Conservation (phyloP, 2,888 invertebrate genomes). For the Eutolmus rufibarbis region DNA sequence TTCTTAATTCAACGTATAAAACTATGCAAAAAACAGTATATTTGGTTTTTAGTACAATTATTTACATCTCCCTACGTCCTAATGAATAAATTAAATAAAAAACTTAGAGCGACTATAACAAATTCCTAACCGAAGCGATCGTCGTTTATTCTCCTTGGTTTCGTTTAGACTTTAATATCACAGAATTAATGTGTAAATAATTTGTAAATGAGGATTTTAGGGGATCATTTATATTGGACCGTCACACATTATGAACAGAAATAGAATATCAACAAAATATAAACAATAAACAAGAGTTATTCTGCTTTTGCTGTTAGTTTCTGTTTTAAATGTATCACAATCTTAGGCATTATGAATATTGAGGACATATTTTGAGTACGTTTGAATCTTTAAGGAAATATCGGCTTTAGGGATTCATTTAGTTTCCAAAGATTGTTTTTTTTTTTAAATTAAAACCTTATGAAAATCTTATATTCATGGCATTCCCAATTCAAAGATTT, state of each 20-base stretch:
- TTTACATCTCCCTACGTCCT: background rate
- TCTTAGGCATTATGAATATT: background rate
- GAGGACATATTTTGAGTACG: background rate
- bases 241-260: background rate
- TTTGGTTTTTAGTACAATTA: slow-evolving; percentile 27
- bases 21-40: background rate
- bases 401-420: background rate
- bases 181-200: slow-evolving; percentile 27
- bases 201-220: background rate
- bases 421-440: background rate
- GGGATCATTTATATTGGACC: background rate
- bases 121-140: background rate
- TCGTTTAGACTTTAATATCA: slow-evolving; percentile 25
- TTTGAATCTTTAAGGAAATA: background rate
- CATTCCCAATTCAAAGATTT: background rate
- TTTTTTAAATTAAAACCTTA: background rate
- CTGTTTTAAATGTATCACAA: background rate
- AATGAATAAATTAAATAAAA: slow-evolving; percentile 3
- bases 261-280: background rate
- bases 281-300: background rate
- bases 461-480: background rate
- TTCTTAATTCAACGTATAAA: background rate
- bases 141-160: slow-evolving; percentile 13
- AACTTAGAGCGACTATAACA: slow-evolving; percentile 10
- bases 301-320: background rate